Conservation (phyloP, 2,797 vertebrate species). For the Lophius americanus region DNA sequence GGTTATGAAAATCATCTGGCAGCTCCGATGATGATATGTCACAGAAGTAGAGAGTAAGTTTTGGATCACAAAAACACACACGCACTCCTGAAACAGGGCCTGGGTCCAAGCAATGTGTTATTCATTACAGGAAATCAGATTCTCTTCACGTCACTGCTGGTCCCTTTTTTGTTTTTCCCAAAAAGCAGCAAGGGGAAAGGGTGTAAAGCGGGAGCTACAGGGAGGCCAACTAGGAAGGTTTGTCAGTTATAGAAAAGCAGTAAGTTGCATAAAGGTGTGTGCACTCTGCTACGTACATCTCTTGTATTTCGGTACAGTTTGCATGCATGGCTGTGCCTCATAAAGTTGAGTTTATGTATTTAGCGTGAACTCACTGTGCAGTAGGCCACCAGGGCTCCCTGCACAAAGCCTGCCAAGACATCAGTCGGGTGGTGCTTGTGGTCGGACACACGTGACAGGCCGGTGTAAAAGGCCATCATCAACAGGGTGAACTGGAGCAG, state of each 20-base stretch:
- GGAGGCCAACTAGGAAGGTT: slow-evolving; percentile 7
- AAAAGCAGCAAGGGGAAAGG: slow-evolving; percentile 22
- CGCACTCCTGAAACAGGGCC: slow-evolving; percentile 25
- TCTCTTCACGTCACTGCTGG: slow-evolving; percentile 59
- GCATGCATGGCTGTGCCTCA: background rate
- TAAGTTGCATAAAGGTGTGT: background rate
- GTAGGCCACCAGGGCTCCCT: slow-evolving; percentile 97
- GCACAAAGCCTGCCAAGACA: slow-evolving; percentile 94
- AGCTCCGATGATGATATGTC: slow-evolving; percentile 62
- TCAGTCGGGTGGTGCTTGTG: slow-evolving; percentile 98
- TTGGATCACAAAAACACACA: slow-evolving; percentile 28
- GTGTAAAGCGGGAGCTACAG: slow-evolving; percentile 1
- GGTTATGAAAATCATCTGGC: slow-evolving; percentile 75
- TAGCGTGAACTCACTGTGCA: slow-evolving; percentile 90
- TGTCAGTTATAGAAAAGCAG: background rate
- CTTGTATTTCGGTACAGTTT: background rate
- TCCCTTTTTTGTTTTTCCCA: slow-evolving; percentile 35
- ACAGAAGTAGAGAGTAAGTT: slow-evolving; percentile 54
- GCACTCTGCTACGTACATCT: background rate
- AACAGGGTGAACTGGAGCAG: slow-evolving; percentile 96
- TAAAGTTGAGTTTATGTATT: background rate
- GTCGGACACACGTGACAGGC: slow-evolving; percentile 94
- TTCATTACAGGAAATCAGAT: slow-evolving; percentile 74
- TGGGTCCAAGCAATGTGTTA: slow-evolving; percentile 73
- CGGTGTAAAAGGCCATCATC: slow-evolving; percentile 99